Conservation (phyloP, 2,888 invertebrate genomes). For the Caenorhabditis macrosperma region DNA sequence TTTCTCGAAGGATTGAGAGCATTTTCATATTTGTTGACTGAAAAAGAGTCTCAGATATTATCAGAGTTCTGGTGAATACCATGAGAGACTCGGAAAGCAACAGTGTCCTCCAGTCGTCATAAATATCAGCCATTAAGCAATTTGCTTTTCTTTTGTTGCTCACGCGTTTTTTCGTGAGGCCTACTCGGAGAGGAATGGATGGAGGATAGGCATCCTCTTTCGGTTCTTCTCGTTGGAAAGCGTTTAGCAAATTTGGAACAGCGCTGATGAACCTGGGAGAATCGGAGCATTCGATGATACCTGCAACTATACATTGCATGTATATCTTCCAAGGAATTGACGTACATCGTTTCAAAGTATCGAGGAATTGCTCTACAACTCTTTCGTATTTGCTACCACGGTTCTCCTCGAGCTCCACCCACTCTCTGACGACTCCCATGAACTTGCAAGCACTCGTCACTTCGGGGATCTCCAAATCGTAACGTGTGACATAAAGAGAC, state of each 20-base stretch:
- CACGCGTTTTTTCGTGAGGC: neutral
- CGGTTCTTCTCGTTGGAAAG: neutral
- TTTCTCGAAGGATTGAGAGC: slow-evolving; percentile 8
- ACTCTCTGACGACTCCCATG: slow-evolving; percentile 10
- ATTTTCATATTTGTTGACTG: slow-evolving; percentile 22
- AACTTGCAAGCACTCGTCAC: slow-evolving; percentile 33
- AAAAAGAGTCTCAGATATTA: neutral
- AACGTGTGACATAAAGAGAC: neutral
- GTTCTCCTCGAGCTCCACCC: neutral
- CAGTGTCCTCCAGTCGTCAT: slow-evolving; percentile 37
- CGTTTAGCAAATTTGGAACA: slow-evolving; percentile 5
- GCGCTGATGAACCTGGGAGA: slow-evolving; percentile 9
- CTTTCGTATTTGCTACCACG: neutral
- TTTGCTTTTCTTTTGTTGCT: neutral
- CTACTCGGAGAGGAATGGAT: slow-evolving; percentile 14
- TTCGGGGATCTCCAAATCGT: slow-evolving; percentile 20
- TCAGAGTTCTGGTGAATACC: neutral
- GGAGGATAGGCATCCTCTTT: slow-evolving; percentile 27
- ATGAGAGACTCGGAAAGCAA: slow-evolving; percentile 5
- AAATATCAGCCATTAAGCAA: neutral
- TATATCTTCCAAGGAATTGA: no score
- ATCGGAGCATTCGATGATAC: slow-evolving; percentile 32
- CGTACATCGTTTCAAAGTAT: slow-evolving; percentile 19
- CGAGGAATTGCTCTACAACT: neutral
- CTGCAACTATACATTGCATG: no score